A percentile compares a stretch with the other conserved stretches of the same genome.
phyloP scores from a whole-genome alignment of 2,888 invertebrate species.

The Mamestra brassicae region DNA sequence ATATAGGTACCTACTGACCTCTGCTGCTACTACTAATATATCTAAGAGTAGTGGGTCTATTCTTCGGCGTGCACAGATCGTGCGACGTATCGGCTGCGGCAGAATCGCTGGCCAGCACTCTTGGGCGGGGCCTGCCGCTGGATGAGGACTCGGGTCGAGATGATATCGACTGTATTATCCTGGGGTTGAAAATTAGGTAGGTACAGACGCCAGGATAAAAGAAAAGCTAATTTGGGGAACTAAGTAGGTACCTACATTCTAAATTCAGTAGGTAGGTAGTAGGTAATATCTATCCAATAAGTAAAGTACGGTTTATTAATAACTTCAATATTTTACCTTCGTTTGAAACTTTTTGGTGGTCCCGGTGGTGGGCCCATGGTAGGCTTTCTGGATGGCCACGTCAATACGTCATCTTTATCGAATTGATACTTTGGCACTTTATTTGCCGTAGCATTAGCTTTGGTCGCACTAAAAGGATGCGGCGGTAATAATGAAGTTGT shows the following conservation, averaged over 20 bases:
- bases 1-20: slow-evolving; percentile 72
- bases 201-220: too few relatives aligned
- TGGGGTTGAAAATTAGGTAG: slow-evolving; percentile 24
- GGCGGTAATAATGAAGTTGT: slow-evolving; percentile 70
- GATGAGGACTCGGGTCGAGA: slow-evolving; percentile 80
- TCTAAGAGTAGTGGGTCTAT: slow-evolving; percentile 81
- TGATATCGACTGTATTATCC: slow-evolving; percentile 78
- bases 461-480: slow-evolving; percentile 66
- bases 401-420: slow-evolving; percentile 66
- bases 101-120: slow-evolving; percentile 83
- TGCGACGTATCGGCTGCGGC: slow-evolving; percentile 77
- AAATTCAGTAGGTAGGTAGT: too few relatives aligned
- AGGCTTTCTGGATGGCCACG: slow-evolving; percentile 66
- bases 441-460: slow-evolving; percentile 65
- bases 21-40: slow-evolving; percentile 88
- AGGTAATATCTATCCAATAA: too few relatives aligned
- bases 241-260: too few relatives aligned
- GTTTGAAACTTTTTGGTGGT: slow-evolving; percentile 78
- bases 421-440: slow-evolving; percentile 84
- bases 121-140: slow-evolving; percentile 70
- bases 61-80: slow-evolving; percentile 81
- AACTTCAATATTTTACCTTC: slow-evolving; percentile 73
- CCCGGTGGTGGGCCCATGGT: slow-evolving; percentile 85
- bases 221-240: too few relatives aligned
- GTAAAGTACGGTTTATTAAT: neutral